These are phyloP conservation scores for Colletes gigas DNA, from an alignment of 1,140 invertebrate species.

Conservation along the genomic window DNA sequence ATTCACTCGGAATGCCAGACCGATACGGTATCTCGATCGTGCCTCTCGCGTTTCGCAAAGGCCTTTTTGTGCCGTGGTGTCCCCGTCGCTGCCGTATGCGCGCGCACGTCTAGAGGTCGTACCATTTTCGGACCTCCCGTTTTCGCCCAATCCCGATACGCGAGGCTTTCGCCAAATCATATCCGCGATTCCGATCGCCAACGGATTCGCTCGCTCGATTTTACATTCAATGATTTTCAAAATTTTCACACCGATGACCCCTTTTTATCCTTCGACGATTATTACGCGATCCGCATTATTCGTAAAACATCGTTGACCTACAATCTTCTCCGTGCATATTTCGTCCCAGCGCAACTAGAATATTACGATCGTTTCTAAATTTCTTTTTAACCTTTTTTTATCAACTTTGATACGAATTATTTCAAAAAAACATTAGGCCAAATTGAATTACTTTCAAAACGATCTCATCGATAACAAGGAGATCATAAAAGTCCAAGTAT, in stretches of 20 bases:
- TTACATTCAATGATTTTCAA: not conserved
- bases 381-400: too few species aligned
- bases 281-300: not conserved
- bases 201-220: not conserved
- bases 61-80: conserved; percentile 60
- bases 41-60: conserved; percentile 61
- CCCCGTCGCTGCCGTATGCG: not conserved
- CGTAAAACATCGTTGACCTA: too few species aligned
- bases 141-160: not conserved
- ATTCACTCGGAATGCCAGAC: conserved; percentile 73
- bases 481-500: too few species aligned
- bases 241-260: too few species aligned
- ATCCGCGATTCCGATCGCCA: conserved; percentile 27
- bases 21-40: conserved; percentile 74
- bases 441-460: too few species aligned
- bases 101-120: conserved; percentile 3
- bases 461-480: too few species aligned
- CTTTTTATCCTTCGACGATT: not conserved
- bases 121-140: conserved; percentile 48
- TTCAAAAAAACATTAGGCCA: too few species aligned
- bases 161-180: conserved; percentile 27
- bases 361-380: too few species aligned
- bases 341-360: too few species aligned
- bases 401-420: too few species aligned
- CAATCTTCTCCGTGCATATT: too few species aligned